Evolutionary conservation across 2,797 vertebrate species (phyloP).

Genomic region (Emydoidea blandingii): DNA sequence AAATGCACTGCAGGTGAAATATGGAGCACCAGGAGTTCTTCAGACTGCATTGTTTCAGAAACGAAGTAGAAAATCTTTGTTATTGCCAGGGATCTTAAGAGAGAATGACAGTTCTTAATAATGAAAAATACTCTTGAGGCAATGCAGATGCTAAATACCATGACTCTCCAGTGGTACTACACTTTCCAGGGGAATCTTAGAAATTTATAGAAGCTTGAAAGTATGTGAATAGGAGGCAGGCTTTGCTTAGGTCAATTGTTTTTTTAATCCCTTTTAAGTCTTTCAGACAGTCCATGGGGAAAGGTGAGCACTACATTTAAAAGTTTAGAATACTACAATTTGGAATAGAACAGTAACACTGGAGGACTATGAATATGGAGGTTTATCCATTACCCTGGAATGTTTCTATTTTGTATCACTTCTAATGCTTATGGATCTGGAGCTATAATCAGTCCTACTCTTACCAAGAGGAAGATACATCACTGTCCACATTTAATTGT

Average conservation of each 20-base stretch:
- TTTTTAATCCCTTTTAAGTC: background rate
- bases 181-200: background rate
- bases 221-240: background rate
- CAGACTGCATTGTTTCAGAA: slow-evolving; percentile 3
- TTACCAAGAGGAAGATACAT: background rate
- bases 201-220: background rate
- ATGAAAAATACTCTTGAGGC: slow-evolving; percentile 36
- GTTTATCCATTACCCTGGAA: background rate
- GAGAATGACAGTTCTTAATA: slow-evolving; percentile 13
- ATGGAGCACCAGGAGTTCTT: background rate
- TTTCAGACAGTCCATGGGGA: background rate
- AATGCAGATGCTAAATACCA: background rate
- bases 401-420: background rate
- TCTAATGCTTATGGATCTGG: background rate
- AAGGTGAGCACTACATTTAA: background rate
- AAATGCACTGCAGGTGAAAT: background rate
- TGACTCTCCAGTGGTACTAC: background rate
- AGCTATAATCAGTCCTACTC: background rate
- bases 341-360: background rate
- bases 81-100: slow-evolving; percentile 20
- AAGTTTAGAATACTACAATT: background rate
- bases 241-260: background rate
- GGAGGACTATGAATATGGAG: background rate
- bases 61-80: background rate
- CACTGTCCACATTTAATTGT: background rate